phyloP scores from a whole-genome alignment of 30 jellyfish, hydroid and myxozoan species.

The Pelagia noctiluca region DNA sequence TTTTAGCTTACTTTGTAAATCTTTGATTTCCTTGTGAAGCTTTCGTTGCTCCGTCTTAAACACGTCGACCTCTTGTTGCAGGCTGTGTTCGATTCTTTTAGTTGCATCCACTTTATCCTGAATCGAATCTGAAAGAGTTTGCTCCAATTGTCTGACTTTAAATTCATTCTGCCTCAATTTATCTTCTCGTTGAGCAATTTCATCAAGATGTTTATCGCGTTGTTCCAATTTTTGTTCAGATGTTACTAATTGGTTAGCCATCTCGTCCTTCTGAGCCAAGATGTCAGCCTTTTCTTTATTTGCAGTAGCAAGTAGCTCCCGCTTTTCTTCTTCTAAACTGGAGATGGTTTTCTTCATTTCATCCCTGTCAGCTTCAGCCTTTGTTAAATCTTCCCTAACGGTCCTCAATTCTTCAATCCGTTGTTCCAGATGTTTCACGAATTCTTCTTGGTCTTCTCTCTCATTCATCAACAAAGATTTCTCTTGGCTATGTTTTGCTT shows the following conservation, averaged over 20 bases:
- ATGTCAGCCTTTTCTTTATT: slow-evolving; percentile 3
- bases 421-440: slow-evolving; percentile 8
- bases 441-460: slow-evolving; percentile 1
- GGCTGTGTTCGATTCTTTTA: background rate
- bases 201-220: background rate
- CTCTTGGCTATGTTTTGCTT: slow-evolving; percentile 7
- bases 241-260: background rate
- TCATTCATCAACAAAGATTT: slow-evolving; percentile 10
- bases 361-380: background rate
- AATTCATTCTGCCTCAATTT: slow-evolving; percentile 2
- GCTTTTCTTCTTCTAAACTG: slow-evolving; percentile 1
- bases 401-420: background rate
- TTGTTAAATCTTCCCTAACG: slow-evolving; percentile 23
- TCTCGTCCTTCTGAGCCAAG: slow-evolving; percentile 10
- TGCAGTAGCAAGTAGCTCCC: background rate
- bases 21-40: slow-evolving; percentile 15
- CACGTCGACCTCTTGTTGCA: slow-evolving; percentile 30
- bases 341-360: slow-evolving; percentile 6
- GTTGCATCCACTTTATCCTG: background rate
- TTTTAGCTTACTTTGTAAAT: slow-evolving; percentile 24
- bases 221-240: background rate
- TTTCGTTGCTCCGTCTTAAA: slow-evolving; percentile 4
- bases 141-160: background rate
- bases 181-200: background rate
- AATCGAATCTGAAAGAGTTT: background rate